Evolutionary conservation across 2,888 invertebrate species (phyloP).

Genomic region (Creontiades dilutus): DNA sequence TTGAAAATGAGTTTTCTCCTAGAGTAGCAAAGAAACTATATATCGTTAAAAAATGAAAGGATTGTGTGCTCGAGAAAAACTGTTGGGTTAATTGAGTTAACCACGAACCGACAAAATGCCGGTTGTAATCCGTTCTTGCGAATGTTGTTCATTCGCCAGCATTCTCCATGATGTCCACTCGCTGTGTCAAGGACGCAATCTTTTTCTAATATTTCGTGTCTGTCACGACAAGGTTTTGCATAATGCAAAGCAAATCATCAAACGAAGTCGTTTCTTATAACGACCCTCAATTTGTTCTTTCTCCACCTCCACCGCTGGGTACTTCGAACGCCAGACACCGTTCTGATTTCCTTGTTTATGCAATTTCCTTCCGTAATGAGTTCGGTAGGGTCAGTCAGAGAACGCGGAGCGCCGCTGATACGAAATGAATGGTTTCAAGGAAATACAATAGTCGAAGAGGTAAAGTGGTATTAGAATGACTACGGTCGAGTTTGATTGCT

Average conservation of each 20-base stretch:
- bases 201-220: background rate
- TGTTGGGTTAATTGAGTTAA: too few species aligned
- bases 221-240: too few species aligned
- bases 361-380: constrained; percentile 25
- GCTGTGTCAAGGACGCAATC: too few species aligned
- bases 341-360: constrained; percentile 32
- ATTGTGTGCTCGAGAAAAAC: too few species aligned
- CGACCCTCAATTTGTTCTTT: background rate
- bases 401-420: background rate
- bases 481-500: background rate
- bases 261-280: background rate
- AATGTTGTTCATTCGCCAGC: too few species aligned
- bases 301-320: background rate
- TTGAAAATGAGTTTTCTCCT: too few species aligned
- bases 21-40: too few species aligned
- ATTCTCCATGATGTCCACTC: too few species aligned
- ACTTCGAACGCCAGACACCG: background rate
- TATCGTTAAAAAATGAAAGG: too few species aligned
- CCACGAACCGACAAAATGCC: too few species aligned
- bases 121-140: too few species aligned
- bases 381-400: background rate
- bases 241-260: too few species aligned
- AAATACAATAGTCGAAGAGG: background rate
- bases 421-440: background rate
- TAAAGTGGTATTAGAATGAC: background rate